These are phyloP conservation scores for Tipula lateralis DNA, from an alignment of 2,888 invertebrate species.

Conservation along the genomic window DNA sequence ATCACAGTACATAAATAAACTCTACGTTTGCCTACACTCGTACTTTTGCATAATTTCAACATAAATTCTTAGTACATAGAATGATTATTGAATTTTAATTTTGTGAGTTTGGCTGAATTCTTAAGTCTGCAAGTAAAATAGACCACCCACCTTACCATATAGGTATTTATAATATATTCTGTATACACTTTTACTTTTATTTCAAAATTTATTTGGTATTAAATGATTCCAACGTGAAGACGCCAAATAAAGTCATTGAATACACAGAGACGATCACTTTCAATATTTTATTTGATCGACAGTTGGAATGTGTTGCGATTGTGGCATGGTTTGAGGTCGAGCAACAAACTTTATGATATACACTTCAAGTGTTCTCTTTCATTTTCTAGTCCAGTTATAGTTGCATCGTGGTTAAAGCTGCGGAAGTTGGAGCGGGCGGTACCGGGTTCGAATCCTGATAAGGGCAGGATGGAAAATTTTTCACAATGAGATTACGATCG, in stretches of 20 bases:
- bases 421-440: too few relatives aligned
- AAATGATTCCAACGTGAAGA: neutral
- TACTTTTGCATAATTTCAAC: neutral
- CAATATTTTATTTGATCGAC: too few relatives aligned
- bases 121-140: neutral
- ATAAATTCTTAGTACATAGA: neutral
- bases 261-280: neutral
- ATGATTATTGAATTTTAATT: neutral
- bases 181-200: neutral
- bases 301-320: too few relatives aligned
- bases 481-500: too few relatives aligned
- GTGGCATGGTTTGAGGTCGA: too few relatives aligned
- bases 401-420: too few relatives aligned
- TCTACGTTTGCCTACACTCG: constrained; percentile 2
- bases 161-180: neutral
- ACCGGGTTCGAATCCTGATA: too few relatives aligned
- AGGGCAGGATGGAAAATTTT: too few relatives aligned
- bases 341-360: too few relatives aligned
- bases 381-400: too few relatives aligned
- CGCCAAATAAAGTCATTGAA: neutral
- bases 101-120: neutral
- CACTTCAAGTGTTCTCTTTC: too few relatives aligned
- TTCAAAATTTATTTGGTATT: neutral
- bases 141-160: neutral
- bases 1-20: constrained; percentile 4